Percentiles rank a stretch among this genome's conserved stretches.
Evolutionary conservation across 1,140 invertebrate species (phyloP).

Genomic region (Drosophila neocordata): DNA sequence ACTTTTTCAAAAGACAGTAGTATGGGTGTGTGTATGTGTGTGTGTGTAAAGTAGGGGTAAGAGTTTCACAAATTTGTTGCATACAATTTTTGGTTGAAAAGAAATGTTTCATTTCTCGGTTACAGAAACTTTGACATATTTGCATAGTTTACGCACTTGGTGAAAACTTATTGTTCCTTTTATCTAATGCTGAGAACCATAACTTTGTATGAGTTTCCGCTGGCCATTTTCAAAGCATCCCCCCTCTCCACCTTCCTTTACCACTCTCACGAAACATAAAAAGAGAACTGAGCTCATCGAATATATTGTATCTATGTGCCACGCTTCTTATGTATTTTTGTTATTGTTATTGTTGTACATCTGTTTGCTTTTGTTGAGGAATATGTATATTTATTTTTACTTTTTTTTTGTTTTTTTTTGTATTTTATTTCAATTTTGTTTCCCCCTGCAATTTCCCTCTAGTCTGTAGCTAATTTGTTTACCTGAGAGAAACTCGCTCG

Average conservation of each 20-base stretch:
- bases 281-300: constrained; percentile 72
- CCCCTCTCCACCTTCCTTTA: not conserved
- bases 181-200: constrained; percentile 35
- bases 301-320: constrained; percentile 44
- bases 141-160: constrained; percentile 47
- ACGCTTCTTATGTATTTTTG: constrained; percentile 28
- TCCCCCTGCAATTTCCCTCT: constrained; percentile 4
- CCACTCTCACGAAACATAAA: constrained; percentile 40
- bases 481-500: constrained; percentile 47
- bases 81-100: not conserved
- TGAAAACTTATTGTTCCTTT: constrained; percentile 38
- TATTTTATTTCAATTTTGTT: constrained; percentile 27
- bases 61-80: constrained; percentile 1
- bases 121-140: constrained; percentile 43
- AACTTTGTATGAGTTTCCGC: constrained; percentile 55
- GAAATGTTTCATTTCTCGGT: too few relatives aligned
- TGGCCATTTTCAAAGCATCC: not conserved
- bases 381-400: constrained; percentile 50
- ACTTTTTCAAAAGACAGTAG: not conserved
- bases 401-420: constrained; percentile 38
- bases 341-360: constrained; percentile 45
- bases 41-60: too few relatives aligned
- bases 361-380: constrained; percentile 60
- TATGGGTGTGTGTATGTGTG: too few relatives aligned
- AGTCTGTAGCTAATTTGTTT: constrained; percentile 64